These are phyloP conservation scores for Coregonus sp. DNA, from an alignment of 2,797 vertebrate genomes.

Conservation along the genomic window DNA sequence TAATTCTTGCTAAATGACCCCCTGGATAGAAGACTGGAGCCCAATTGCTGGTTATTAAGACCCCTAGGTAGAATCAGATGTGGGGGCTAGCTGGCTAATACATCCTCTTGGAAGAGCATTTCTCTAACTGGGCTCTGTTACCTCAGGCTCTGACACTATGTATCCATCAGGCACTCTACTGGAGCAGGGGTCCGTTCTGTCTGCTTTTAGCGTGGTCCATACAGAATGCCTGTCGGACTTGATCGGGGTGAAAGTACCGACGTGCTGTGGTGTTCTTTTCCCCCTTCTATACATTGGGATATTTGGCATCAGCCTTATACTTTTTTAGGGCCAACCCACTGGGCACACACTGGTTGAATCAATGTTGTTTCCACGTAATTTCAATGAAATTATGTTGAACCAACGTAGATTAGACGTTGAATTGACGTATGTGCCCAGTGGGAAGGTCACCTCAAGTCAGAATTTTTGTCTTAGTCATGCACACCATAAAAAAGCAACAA, in stretches of 20 bases:
- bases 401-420: too few species aligned
- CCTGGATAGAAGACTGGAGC: background rate
- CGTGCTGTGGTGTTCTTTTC: too few species aligned
- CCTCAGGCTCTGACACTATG: background rate
- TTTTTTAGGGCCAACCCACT: background rate
- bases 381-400: too few species aligned
- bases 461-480: too few species aligned
- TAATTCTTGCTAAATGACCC: slow-evolving; percentile 9
- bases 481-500: too few species aligned
- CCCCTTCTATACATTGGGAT: background rate
- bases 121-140: background rate
- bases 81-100: background rate
- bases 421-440: too few species aligned
- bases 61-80: slow-evolving; percentile 9
- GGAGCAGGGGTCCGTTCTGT: background rate
- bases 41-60: background rate
- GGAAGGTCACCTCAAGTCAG: too few species aligned
- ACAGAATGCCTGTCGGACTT: background rate
- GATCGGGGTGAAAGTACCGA: background rate
- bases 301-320: background rate
- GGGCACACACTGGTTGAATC: too few species aligned
- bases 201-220: background rate
- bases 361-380: too few species aligned
- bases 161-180: background rate
- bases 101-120: background rate